Conservation (phyloP, 2,797 vertebrate species). For the Lycodopsis pacificus region DNA sequence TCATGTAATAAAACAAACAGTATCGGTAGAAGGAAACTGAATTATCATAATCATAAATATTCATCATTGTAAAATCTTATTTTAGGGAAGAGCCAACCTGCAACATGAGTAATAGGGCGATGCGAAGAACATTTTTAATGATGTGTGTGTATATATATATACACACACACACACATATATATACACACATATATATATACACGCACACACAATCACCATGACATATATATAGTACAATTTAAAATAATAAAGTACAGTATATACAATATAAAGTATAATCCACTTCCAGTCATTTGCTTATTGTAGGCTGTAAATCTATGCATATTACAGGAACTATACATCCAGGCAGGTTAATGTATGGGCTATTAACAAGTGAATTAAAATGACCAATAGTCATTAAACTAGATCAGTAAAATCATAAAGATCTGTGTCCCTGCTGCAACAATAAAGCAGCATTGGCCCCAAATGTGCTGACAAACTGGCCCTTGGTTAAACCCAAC, state of each 20-base stretch:
- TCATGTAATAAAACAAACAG: conserved; percentile 15
- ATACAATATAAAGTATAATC: background rate
- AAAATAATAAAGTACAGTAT: background rate
- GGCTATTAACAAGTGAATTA: background rate
- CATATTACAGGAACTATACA: conserved; percentile 9
- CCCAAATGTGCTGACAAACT: conserved; percentile 15
- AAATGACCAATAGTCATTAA: background rate
- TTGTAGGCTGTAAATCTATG: conserved; percentile 15
- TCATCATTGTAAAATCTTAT: conserved; percentile 9
- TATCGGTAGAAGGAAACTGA: background rate
- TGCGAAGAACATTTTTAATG: background rate
- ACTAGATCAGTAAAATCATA: background rate
- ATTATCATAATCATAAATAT: conserved; percentile 33
- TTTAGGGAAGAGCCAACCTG: background rate
- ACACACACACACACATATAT: fast-evolving
- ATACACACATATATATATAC: too few species aligned
- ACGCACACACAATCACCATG: too few species aligned
- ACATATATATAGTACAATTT: background rate
- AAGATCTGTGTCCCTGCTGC: background rate
- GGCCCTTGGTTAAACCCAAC: conserved; percentile 30
- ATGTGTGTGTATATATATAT: background rate
- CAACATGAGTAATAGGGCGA: background rate
- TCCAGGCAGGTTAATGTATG: background rate
- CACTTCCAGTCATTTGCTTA: conserved; percentile 5
- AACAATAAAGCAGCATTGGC: conserved; percentile 13